phyloP scores from a whole-genome alignment of 2,888 invertebrate genomes.

The Rhimphoctona megacephalus region DNA sequence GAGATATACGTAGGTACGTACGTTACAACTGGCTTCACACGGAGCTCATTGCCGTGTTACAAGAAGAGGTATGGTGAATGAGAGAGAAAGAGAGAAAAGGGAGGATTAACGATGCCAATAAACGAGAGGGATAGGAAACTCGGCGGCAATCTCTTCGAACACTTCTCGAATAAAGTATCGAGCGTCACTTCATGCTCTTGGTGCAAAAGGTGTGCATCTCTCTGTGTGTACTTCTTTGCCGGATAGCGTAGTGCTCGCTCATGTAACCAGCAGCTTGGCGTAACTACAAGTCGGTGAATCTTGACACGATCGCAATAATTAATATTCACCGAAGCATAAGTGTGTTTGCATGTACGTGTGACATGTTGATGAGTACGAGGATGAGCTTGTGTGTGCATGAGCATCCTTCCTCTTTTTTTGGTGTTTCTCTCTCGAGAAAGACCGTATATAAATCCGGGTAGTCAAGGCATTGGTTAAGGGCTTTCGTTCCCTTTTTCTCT shows the following conservation, averaged over 20 bases:
- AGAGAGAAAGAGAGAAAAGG: conserved; percentile 53
- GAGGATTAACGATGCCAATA: conserved; percentile 68
- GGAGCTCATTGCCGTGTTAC: background rate
- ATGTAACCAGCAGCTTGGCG: conserved; percentile 66
- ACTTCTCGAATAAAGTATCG: conserved; percentile 65
- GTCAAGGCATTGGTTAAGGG: conserved; percentile 69
- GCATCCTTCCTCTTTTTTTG: conserved; percentile 62
- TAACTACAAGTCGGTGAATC: conserved; percentile 68
- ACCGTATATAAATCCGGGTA: conserved; percentile 67
- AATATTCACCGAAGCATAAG: conserved; percentile 72
- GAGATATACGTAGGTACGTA: conserved; percentile 13
- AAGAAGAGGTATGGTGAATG: conserved; percentile 51
- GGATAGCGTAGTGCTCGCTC: conserved; percentile 50
- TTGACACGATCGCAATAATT: conserved; percentile 74
- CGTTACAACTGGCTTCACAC: conserved; percentile 10
- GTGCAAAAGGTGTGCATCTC: conserved; percentile 8
- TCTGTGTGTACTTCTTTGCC: conserved; percentile 27
- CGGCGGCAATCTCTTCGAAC: conserved; percentile 56
- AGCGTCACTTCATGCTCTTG: conserved; percentile 36
- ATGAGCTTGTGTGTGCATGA: conserved; percentile 11
- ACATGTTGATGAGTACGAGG: conserved; percentile 3
- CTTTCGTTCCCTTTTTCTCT: conserved; percentile 48
- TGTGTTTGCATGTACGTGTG: conserved; percentile 13
- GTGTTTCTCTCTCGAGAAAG: conserved; percentile 23
- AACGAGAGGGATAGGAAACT: conserved; percentile 57